phyloP scores from a whole-genome alignment of 1,140 invertebrate species.

The Pteromalus puparum region DNA sequence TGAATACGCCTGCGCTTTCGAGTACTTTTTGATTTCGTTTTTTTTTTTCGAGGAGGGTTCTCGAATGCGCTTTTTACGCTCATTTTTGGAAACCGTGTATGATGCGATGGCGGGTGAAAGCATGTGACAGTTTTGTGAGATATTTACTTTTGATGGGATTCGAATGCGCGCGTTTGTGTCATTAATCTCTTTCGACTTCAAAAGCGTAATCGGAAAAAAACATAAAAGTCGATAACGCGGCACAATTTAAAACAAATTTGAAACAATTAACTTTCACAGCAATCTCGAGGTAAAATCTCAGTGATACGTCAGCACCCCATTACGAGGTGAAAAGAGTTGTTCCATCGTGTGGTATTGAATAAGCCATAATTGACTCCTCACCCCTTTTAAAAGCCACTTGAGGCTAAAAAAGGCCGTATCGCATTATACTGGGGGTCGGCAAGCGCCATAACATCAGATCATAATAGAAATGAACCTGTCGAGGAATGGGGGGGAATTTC shows the following conservation, averaged over 20 bases:
- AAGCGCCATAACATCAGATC: conserved; percentile 28
- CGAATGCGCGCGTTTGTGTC: too few relatives aligned
- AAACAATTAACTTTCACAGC: not conserved
- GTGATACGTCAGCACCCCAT: not conserved
- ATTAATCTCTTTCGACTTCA: too few relatives aligned
- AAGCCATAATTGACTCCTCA: conserved; percentile 17
- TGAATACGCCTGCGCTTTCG: conserved; percentile 14
- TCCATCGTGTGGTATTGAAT: not conserved
- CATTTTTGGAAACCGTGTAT: not conserved
- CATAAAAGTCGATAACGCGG: not conserved
- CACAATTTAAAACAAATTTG: not conserved
- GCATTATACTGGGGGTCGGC: conserved; percentile 5
- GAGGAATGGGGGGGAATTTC: conserved; percentile 21
- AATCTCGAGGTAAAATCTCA: not conserved
- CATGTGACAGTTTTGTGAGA: not conserved
- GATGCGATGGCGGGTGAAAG: too few relatives aligned
- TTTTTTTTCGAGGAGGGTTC: conserved; percentile 15
- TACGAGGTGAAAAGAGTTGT: not conserved
- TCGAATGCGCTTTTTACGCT: conserved; percentile 26
- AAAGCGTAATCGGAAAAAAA: too few relatives aligned
- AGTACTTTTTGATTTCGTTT: not conserved
- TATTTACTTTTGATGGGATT: not conserved
- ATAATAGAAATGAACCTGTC: conserved; percentile 63
- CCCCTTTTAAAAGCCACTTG: conserved; percentile 12
- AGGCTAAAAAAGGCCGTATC: conserved; percentile 34